These are phyloP conservation scores for Zosterops borbonicus DNA, from an alignment of 2,113 vertebrate species.

Conservation along the genomic window DNA sequence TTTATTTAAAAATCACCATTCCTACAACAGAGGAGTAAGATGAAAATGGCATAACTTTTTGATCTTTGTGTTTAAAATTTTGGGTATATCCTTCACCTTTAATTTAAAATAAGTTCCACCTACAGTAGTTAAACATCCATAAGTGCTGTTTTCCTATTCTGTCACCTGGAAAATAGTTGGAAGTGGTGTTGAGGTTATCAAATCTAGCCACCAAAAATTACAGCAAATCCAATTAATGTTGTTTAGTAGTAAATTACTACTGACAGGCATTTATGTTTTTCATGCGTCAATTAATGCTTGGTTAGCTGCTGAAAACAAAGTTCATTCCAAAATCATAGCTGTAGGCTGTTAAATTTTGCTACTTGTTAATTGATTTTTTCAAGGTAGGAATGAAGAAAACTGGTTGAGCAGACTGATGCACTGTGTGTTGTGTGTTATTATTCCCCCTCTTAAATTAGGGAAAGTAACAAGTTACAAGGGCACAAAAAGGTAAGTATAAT, in stretches of 20 bases:
- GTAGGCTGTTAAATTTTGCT: constrained; percentile 45
- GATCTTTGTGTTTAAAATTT: background rate
- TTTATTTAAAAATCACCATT: background rate
- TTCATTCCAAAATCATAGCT: constrained; percentile 62
- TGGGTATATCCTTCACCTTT: background rate
- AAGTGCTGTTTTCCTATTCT: constrained; percentile 24
- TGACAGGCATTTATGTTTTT: constrained; percentile 60
- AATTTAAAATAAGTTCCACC: background rate
- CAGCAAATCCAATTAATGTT: constrained; percentile 51
- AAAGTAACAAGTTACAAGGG: background rate
- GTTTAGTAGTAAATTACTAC: constrained; percentile 57
- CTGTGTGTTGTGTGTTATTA: background rate
- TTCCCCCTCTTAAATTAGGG: constrained; percentile 14
- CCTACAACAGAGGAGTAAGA: background rate
- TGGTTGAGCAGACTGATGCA: background rate
- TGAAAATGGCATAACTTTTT: background rate
- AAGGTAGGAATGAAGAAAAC: constrained; percentile 31
- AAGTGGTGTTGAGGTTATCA: constrained; percentile 44
- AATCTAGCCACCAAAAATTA: constrained; percentile 54
- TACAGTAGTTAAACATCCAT: background rate
- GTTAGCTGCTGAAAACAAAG: constrained; percentile 55
- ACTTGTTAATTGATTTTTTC: constrained; percentile 59
- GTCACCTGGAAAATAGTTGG: constrained; percentile 35
- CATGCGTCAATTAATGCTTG: constrained; percentile 57
- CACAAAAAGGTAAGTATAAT: background rate